These are phyloP conservation scores for Chaetogeoica ovagalla DNA, from an alignment of 2,888 invertebrate species.

Conservation along the genomic window DNA sequence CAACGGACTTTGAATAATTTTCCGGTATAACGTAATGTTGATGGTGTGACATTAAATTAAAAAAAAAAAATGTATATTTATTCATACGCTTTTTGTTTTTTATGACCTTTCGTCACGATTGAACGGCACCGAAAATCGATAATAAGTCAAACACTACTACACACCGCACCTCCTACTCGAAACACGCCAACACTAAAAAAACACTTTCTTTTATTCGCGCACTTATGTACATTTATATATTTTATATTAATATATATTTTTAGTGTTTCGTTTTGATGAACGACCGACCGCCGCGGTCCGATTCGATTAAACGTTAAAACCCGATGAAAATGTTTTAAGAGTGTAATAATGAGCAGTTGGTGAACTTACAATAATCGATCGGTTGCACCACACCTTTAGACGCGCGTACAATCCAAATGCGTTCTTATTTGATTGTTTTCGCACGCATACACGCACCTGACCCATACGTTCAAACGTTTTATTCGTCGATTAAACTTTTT, in stretches of 20 bases:
- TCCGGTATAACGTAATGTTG: too few species aligned
- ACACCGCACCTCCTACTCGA: background rate
- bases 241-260: background rate
- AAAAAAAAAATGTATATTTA: background rate
- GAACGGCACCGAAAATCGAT: background rate
- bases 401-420: too few species aligned
- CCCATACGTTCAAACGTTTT: background rate
- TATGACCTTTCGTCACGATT: conserved; percentile 13
- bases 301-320: background rate
- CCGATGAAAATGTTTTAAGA: background rate
- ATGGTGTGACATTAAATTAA: too few species aligned
- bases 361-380: too few species aligned
- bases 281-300: too few species aligned
- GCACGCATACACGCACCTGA: too few species aligned
- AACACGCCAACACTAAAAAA: background rate
- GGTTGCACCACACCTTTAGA: too few species aligned
- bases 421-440: too few species aligned
- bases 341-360: background rate
- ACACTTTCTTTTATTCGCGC: background rate
- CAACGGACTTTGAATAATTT: too few species aligned
- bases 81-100: background rate
- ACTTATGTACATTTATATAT: background rate
- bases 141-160: conserved; percentile 13
- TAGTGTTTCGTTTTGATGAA: background rate
- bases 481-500: background rate